These are phyloP conservation scores for Drosophila pachea DNA, from an alignment of 1,140 invertebrate genomes.

Conservation along the genomic window DNA sequence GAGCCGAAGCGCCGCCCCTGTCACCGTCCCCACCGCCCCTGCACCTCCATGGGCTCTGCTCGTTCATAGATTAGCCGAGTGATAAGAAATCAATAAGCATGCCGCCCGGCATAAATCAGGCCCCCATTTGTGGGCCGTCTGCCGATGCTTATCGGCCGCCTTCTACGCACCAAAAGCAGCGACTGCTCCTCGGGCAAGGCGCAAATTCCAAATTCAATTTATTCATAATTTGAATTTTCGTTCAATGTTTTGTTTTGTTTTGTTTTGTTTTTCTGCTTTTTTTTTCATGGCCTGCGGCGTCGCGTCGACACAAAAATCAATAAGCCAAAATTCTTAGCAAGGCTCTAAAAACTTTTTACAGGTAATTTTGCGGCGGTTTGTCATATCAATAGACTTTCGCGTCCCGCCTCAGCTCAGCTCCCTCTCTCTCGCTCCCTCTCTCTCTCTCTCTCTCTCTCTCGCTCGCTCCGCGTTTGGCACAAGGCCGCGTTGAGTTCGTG, in stretches of 20 bases:
- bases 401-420: neutral
- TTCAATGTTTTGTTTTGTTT: slow-evolving; percentile 59
- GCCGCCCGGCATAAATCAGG: slow-evolving; percentile 63
- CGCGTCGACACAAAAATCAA: slow-evolving; percentile 65
- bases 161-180: slow-evolving; percentile 8
- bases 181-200: neutral
- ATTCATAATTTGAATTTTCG: slow-evolving; percentile 63
- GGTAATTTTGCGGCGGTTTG: slow-evolving; percentile 65
- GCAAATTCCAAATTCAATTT: slow-evolving; percentile 50
- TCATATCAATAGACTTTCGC: slow-evolving; percentile 61
- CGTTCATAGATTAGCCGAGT: slow-evolving; percentile 60
- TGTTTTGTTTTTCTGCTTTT: too few species aligned
- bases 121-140: slow-evolving; percentile 46
- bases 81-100: slow-evolving; percentile 70
- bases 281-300: slow-evolving; percentile 37
- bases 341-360: slow-evolving; percentile 51
- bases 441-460: neutral
- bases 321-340: slow-evolving; percentile 47
- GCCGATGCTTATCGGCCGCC: slow-evolving; percentile 56
- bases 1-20: slow-evolving; percentile 5
- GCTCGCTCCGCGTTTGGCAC: slow-evolving; percentile 42
- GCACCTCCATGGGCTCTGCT: too few species aligned
- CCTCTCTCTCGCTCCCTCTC: neutral
- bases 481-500: slow-evolving; percentile 69
- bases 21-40: too few species aligned